These are phyloP conservation scores for Yasuhikotakia modesta DNA, from an alignment of 2,797 vertebrate genomes.

Conservation along the genomic window DNA sequence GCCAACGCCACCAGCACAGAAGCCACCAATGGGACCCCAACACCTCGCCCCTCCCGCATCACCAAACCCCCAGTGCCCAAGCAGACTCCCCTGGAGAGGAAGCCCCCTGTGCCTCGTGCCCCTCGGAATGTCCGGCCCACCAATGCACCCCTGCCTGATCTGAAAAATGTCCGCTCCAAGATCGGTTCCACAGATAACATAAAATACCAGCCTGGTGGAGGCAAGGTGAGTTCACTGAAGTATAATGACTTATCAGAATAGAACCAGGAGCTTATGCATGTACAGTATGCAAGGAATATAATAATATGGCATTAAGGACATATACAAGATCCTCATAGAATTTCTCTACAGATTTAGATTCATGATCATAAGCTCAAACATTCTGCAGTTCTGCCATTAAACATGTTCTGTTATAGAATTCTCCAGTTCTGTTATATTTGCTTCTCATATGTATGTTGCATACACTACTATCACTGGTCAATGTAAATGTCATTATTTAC, in stretches of 20 bases:
- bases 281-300: not conserved
- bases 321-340: not conserved
- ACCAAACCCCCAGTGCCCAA: constrained; percentile 81
- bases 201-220: constrained; percentile 97
- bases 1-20: constrained; percentile 59
- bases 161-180: constrained; percentile 94
- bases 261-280: not conserved
- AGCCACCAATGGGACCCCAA: constrained; percentile 65
- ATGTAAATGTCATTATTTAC: constrained; percentile 8
- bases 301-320: constrained; percentile 11
- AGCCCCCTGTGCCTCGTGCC: constrained; percentile 72
- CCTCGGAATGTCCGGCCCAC: constrained; percentile 73
- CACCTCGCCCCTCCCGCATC: constrained; percentile 69
- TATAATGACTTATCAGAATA: not conserved
- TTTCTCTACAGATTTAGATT: constrained; percentile 21
- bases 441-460: constrained; percentile 22
- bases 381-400: constrained; percentile 6
- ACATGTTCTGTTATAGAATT: not conserved
- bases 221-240: constrained; percentile 83
- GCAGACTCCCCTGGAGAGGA: constrained; percentile 78
- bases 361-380: not conserved
- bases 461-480: constrained; percentile 7
- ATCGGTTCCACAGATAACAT: constrained; percentile 98
- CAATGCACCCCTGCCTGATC: constrained; percentile 80
- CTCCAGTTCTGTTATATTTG: not conserved